Conservation (phyloP, 2,888 invertebrate species). For the Cybosia mesomella region DNA sequence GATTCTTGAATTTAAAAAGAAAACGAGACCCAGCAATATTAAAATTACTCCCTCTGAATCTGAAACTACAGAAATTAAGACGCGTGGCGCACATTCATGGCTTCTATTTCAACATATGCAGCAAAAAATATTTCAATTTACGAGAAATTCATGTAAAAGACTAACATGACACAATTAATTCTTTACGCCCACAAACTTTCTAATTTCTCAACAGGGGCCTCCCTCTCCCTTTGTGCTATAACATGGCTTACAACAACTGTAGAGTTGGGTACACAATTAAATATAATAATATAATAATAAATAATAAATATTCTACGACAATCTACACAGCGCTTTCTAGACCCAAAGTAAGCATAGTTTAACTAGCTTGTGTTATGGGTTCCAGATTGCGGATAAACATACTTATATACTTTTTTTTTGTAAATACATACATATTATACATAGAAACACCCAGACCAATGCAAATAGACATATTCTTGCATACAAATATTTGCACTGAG, state of each 20-base stretch:
- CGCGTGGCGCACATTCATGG: background rate
- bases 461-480: too few species aligned
- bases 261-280: conserved; percentile 37
- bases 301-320: too few species aligned
- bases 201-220: conserved; percentile 21
- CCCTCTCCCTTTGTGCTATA: conserved; percentile 19
- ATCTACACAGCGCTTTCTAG: too few species aligned
- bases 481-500: too few species aligned
- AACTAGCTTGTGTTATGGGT: too few species aligned
- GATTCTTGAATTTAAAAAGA: background rate
- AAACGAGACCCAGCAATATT: background rate
- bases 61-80: background rate
- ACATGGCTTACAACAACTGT: conserved; percentile 15
- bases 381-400: too few species aligned
- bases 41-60: background rate
- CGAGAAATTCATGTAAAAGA: conserved; percentile 1
- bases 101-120: background rate
- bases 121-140: background rate
- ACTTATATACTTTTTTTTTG: too few species aligned
- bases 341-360: too few species aligned
- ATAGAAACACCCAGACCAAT: too few species aligned
- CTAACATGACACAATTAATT: conserved; percentile 21
- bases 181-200: conserved; percentile 16
- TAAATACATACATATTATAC: too few species aligned
- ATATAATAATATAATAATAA: too few species aligned